A percentile compares a stretch with the other conserved stretches of the same genome.
Conservation (phyloP, 2,113 vertebrate genomes). For the Heptranchias perlo region DNA sequence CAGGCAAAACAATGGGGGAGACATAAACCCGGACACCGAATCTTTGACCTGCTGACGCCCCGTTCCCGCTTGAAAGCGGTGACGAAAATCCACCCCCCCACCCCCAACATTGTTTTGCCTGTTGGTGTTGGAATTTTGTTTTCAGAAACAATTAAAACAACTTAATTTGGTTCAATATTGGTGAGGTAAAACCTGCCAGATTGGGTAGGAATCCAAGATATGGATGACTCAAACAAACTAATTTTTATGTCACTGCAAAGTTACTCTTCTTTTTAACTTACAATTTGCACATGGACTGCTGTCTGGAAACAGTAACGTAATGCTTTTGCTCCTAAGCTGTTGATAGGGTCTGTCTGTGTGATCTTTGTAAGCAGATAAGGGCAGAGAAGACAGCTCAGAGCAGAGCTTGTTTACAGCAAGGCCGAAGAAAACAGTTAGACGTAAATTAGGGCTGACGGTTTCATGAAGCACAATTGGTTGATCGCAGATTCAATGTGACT, state of each 20-base stretch:
- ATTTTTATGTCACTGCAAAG: slow-evolving; percentile 63
- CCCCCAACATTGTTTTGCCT: slow-evolving; percentile 17
- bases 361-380: slow-evolving; percentile 57
- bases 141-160: slow-evolving; percentile 56
- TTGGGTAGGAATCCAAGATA: slow-evolving; percentile 58
- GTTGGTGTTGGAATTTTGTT: slow-evolving; percentile 36
- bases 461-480: slow-evolving; percentile 94
- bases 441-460: slow-evolving; percentile 95
- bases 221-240: slow-evolving; percentile 54
- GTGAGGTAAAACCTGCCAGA: slow-evolving; percentile 56
- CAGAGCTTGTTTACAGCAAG: slow-evolving; percentile 81
- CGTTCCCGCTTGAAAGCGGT: not conserved
- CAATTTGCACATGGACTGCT: slow-evolving; percentile 55
- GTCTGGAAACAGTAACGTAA: slow-evolving; percentile 67
- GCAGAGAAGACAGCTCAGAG: slow-evolving; percentile 69
- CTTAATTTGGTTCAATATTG: slow-evolving; percentile 55
- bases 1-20: not conserved
- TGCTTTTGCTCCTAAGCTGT: slow-evolving; percentile 60
- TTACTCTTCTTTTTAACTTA: slow-evolving; percentile 61
- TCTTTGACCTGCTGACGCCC: not conserved
- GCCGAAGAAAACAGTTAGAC: slow-evolving; percentile 84
- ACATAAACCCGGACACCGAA: not conserved
- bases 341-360: slow-evolving; percentile 63
- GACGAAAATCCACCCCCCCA: not conserved
- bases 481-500: slow-evolving; percentile 96